These are phyloP conservation scores for Philypnodon macrostomus DNA, from an alignment of 2,797 vertebrate species.

Conservation along the genomic window DNA sequence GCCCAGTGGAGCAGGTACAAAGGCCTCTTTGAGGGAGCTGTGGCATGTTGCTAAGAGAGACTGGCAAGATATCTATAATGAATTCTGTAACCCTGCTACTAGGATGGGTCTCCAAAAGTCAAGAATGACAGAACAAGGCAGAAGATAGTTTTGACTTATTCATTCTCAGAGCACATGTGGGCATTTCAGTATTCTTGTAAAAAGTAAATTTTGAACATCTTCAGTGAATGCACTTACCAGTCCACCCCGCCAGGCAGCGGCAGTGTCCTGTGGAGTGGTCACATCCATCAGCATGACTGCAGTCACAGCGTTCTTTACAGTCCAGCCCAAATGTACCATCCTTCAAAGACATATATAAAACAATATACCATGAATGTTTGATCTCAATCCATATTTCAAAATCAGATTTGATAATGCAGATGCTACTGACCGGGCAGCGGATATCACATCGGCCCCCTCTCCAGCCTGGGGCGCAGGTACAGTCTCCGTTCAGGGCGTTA, in stretches of 20 bases:
- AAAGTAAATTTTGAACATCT: not conserved
- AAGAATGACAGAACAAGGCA: slow-evolving; percentile 19
- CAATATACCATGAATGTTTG: not conserved
- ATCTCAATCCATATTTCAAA: not conserved
- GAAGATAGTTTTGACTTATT: too few species aligned
- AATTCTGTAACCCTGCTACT: slow-evolving; percentile 2
- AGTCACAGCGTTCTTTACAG: slow-evolving; percentile 92
- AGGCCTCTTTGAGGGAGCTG: slow-evolving; percentile 82
- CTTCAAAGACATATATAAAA: slow-evolving; percentile 63
- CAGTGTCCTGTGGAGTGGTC: slow-evolving; percentile 89
- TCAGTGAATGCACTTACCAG: slow-evolving; percentile 75
- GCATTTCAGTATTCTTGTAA: too few species aligned
- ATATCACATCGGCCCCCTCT: slow-evolving; percentile 86
- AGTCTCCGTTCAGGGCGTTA: slow-evolving; percentile 84
- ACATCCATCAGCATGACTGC: slow-evolving; percentile 94
- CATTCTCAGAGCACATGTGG: too few species aligned
- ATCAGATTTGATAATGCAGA: not conserved
- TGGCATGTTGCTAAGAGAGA: slow-evolving; percentile 86
- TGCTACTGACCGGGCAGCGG: slow-evolving; percentile 83
- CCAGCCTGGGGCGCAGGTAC: slow-evolving; percentile 91
- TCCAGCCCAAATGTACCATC: slow-evolving; percentile 90
- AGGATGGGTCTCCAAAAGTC: slow-evolving; percentile 62
- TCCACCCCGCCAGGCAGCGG: slow-evolving; percentile 92
- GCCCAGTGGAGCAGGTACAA: slow-evolving; percentile 78
- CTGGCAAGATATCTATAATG: slow-evolving; percentile 77